Base-by-base conservation (phyloP, 2,888 invertebrate genomes). In the Latrodectus hesperus region DNA sequence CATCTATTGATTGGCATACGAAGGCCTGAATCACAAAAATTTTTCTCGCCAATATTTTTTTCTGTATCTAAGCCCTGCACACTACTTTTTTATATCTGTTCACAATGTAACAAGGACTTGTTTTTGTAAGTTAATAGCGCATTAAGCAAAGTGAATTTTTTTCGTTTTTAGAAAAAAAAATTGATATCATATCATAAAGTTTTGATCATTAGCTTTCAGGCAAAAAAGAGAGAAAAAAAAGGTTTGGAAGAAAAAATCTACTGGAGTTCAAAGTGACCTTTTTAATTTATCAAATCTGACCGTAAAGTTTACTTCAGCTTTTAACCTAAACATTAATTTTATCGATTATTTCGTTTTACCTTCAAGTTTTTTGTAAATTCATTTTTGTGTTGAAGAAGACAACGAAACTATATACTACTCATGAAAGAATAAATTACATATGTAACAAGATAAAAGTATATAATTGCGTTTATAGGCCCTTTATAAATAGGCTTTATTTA, bases 71-170 rank as follows among this genome's bases (percentile, higher is more conserved):
- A 68, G 70, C 81, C 81, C 86, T 79, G 72, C 84, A 74, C 68
- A 60, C 72, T 68, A 52, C n/a, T 75, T 52, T 64, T 80, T 76
- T 72, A n/a, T 22, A 26, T 51, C 53, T 70, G 51, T 67, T 75
- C 85, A 86, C 80, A 76, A 80, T 86, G 75, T 86, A 71, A 81
- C 77, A 53, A 38, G 77, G 76, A 72, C 86, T 87, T 81, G 86
- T 87, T 87, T 87, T 87, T 87, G 86, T 81, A 87, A 87, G 86
- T 81, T 87, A 87, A 87, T 87, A 87, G 86, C 86, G 86, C 86
- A 87, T 87, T 87, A 87, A 87, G 77, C 86, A 77, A 87, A 87
- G 86, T 87, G 73, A 49, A 51, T 64, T 87, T 77, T 74, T 65
- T 67, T 38, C 1, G 5, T 9, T 26, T 52, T 68, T 52, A 55